These are phyloP conservation scores for Chymomyza procnemis DNA, from an alignment of 2,888 invertebrate genomes.

Conservation along the genomic window DNA sequence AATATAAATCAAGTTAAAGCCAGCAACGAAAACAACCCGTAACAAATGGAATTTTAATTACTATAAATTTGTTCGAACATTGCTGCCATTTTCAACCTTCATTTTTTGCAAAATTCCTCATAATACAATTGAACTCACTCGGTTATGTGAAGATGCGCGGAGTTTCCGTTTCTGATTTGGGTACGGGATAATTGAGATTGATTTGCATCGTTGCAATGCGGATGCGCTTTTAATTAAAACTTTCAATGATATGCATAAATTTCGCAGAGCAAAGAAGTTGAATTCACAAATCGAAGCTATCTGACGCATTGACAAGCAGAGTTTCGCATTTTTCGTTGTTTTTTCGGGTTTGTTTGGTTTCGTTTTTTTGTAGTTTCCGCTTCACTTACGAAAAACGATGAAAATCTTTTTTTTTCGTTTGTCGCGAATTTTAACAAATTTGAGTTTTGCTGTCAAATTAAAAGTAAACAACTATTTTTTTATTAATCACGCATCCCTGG, in stretches of 20 bases:
- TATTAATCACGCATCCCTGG: slow-evolving; percentile 44
- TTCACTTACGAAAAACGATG: slow-evolving; percentile 36
- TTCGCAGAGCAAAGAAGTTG: background rate
- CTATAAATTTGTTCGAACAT: slow-evolving; percentile 57
- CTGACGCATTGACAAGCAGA: background rate
- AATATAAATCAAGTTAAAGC: background rate
- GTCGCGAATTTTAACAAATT: slow-evolving; percentile 26
- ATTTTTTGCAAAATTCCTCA: slow-evolving; percentile 41
- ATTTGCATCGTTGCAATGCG: slow-evolving; percentile 53
- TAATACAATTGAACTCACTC: slow-evolving; percentile 23
- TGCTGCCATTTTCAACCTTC: slow-evolving; percentile 32
- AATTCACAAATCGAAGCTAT: background rate
- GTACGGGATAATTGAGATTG: slow-evolving; percentile 62
- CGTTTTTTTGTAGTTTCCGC: slow-evolving; percentile 22
- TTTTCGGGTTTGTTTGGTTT: background rate
- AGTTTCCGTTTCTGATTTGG: background rate
- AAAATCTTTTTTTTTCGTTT: slow-evolving; percentile 29
- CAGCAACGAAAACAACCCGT: background rate
- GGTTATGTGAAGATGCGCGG: background rate
- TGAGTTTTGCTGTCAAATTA: slow-evolving; percentile 57
- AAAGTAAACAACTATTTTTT: slow-evolving; percentile 63
- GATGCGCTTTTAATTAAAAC: slow-evolving; percentile 70
- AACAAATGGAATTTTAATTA: slow-evolving; percentile 76
- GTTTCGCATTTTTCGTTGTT: background rate
- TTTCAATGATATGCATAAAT: slow-evolving; percentile 61